These are phyloP conservation scores for Poeciliopsis presidionis DNA, from an alignment of 2,797 vertebrate species.

Conservation along the genomic window DNA sequence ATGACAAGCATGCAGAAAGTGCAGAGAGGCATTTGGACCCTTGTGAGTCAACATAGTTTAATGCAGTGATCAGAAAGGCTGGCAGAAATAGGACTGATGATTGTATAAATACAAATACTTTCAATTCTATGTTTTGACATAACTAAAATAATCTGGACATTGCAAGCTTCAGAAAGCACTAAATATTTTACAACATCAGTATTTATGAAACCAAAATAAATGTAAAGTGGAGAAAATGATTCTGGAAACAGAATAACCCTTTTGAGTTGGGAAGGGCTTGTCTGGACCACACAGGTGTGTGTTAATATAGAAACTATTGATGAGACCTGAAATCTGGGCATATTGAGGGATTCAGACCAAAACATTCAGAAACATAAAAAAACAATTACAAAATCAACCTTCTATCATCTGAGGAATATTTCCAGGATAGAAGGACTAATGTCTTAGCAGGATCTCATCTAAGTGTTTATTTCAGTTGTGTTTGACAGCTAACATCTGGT, in stretches of 20 bases:
- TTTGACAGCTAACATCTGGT: background rate
- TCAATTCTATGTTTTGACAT: background rate
- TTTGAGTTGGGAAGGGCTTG: background rate
- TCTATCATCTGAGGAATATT: no score
- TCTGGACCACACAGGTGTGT: background rate
- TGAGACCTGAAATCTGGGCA: no score
- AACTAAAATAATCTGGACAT: background rate
- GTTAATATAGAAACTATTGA: background rate
- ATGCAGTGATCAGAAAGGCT: background rate
- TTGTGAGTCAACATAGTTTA: slow-evolving; percentile 7
- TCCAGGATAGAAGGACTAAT: no score
- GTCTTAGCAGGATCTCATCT: no score
- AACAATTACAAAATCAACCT: no score
- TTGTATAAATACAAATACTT: background rate
- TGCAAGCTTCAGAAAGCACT: background rate
- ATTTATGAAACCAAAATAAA: background rate
- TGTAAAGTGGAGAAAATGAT: background rate
- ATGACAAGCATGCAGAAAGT: slow-evolving; percentile 30
- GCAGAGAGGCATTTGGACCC: slow-evolving; percentile 6
- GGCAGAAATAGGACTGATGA: background rate
- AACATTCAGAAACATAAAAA: no score
- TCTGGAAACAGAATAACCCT: background rate
- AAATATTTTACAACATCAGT: background rate
- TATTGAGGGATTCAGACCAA: no score
- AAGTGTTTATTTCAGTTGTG: no score